These are phyloP conservation scores for Manacus vitellinus DNA, from an alignment of 2,113 vertebrate genomes.

Conservation along the genomic window DNA sequence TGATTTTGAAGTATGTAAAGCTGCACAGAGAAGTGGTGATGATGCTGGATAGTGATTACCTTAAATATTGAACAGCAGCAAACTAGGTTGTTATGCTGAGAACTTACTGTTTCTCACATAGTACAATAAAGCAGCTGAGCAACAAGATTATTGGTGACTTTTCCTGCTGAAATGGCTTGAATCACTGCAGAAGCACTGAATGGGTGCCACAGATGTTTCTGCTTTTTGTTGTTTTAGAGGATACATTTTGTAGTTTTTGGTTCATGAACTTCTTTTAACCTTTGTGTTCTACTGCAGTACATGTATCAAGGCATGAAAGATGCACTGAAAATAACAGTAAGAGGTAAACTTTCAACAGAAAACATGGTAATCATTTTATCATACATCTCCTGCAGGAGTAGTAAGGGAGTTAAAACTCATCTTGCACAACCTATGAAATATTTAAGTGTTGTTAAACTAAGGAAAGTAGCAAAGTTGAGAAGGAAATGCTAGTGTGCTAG, in stretches of 20 bases:
- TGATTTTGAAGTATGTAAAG: slow-evolving; percentile 89
- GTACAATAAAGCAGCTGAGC: not conserved
- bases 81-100: not conserved
- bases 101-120: not conserved
- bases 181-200: not conserved
- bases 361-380: not conserved
- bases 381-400: not conserved
- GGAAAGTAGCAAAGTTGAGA: not conserved
- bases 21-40: not conserved
- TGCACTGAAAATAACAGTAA: not conserved
- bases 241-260: not conserved
- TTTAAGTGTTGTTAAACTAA: not conserved
- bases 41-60: not conserved
- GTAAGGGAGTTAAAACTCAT: not conserved
- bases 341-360: not conserved
- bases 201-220: not conserved
- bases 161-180: not conserved
- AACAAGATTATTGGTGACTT: not conserved
- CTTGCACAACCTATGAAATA: not conserved
- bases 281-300: not conserved
- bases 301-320: not conserved
- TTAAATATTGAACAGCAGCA: not conserved
- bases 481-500: not conserved
- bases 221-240: not conserved
- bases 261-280: not conserved